A percentile compares a stretch with the other conserved stretches of the same genome.
These are phyloP conservation scores for Nemopilema nomurai DNA, from an alignment of 30 jellyfish, hydroid and myxozoan species.

Conservation along the genomic window DNA sequence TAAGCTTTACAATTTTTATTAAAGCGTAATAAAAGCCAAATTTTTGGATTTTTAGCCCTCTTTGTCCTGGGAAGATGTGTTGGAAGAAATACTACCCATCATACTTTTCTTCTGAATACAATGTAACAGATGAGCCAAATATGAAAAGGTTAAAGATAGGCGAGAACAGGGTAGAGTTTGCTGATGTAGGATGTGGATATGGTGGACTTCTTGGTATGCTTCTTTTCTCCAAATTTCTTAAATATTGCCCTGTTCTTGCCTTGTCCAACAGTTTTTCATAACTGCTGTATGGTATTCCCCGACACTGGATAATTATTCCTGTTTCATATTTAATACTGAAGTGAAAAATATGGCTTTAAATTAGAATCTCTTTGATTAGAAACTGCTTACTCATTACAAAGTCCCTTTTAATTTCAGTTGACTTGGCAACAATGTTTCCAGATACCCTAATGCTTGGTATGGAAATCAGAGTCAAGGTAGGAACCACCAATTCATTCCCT, in stretches of 20 bases:
- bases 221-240: neutral
- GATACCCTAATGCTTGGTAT: constrained; percentile 86
- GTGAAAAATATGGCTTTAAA: too few relatives aligned
- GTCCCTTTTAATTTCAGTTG: constrained; percentile 41
- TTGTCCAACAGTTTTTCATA: too few relatives aligned
- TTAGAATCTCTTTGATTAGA: too few relatives aligned
- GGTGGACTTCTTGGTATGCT: constrained; percentile 88
- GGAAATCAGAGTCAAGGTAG: constrained; percentile 92
- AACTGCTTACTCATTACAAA: too few relatives aligned
- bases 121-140: constrained; percentile 11
- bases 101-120: constrained; percentile 1
- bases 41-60: constrained; percentile 54
- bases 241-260: neutral
- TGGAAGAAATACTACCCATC: constrained; percentile 88
- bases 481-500: neutral
- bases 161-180: constrained; percentile 73
- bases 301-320: too few relatives aligned
- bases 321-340: too few relatives aligned
- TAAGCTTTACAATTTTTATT: too few relatives aligned
- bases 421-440: constrained; percentile 77
- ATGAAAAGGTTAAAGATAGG: constrained; percentile 19
- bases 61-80: constrained; percentile 78
- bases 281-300: too few relatives aligned
- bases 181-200: constrained; percentile 96
- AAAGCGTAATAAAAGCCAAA: neutral